Conservation (phyloP, 2,113 vertebrate genomes). For the human (Homo sapiens) region GRCh38 chr1:221496501-221497000, state of each 20-base stretch:
- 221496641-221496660: neutral
- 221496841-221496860: neutral
- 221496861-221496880: rapidly evolving
- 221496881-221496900: neutral
- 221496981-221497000: neutral
- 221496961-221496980: neutral
- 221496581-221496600: no score
- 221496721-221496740: neutral
- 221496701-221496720: neutral
- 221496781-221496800: neutral
- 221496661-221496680: neutral
- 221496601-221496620: neutral
- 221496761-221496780: neutral
- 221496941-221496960: neutral
- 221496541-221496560: neutral
- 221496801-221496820: neutral
- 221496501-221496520: neutral
- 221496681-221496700: neutral
- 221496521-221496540: neutral
- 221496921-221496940: neutral
- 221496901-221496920: rapidly evolving
- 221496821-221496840: neutral
- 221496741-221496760: neutral
- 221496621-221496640: neutral
- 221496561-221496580: neutral